Evolutionary conservation across 2,797 vertebrate genomes (phyloP).

Genomic region (Percopsis omiscomaycus): DNA sequence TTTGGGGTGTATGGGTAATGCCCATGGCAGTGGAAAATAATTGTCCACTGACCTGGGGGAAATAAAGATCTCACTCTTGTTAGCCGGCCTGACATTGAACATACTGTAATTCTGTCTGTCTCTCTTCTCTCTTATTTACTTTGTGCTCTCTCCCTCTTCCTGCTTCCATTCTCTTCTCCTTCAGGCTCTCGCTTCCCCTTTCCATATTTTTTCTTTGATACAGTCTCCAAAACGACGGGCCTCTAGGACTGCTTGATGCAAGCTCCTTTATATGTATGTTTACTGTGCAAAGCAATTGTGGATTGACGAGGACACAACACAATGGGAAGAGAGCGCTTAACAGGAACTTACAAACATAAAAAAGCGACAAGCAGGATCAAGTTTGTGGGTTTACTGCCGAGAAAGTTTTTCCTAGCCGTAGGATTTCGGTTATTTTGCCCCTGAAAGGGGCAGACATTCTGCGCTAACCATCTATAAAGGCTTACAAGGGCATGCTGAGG

Average conservation of each 20-base stretch:
- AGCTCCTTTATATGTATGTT: constrained; percentile 1
- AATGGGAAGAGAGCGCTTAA: no score
- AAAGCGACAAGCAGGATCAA: no score
- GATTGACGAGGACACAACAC: no score
- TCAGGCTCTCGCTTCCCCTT: no score
- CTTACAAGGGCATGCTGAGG: constrained; percentile 16
- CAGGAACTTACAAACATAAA: no score
- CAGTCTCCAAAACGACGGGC: not conserved
- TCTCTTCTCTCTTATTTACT: not conserved
- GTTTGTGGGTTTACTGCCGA: no score
- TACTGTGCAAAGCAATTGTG: no score
- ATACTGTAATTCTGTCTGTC: not conserved
- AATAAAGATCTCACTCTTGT: constrained; percentile 49
- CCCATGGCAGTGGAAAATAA: constrained; percentile 35
- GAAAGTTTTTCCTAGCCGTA: no score
- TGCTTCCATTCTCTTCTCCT: constrained; percentile 3
- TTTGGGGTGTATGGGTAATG: constrained; percentile 25
- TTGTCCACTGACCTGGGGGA: constrained; percentile 62
- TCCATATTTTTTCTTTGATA: no score
- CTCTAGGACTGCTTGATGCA: not conserved
- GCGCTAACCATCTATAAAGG: constrained; percentile 51
- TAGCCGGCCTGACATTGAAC: constrained; percentile 28
- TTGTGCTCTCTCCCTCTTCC: not conserved
- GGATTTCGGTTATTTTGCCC: constrained; percentile 11
- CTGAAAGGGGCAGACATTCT: constrained; percentile 44